Base-by-base conservation (phyloP, 2,113 vertebrate species). In the Chaenocephalus aceratus region DNA sequence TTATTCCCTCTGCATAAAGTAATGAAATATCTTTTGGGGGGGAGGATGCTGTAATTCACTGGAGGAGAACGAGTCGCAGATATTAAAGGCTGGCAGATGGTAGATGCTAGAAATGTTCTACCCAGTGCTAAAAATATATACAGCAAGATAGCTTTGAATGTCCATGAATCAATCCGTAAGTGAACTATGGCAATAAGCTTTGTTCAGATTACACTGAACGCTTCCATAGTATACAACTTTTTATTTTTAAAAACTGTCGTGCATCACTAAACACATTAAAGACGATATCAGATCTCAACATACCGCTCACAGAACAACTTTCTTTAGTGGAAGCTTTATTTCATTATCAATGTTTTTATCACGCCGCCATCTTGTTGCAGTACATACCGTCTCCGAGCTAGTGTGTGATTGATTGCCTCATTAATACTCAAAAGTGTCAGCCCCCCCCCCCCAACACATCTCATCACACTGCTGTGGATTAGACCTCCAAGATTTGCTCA, bases 341-440 rank as follows among this genome's bases (percentile, higher is more conserved):
- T 82, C 49, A 81, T 80, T 84, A 72, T 65, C 59, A 71, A 72
- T 77, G 77, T 88, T 30, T 77, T 86, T 84, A 68, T 64, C 12
- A 16, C 44, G 66, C 72, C 59, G 68, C 64, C 56, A 53, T 77
- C 67, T 72, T 69, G 58, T 66, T 78, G 72, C 49, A 16, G 52
- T 53, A 61, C 75, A 79, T 45, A 1, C 75, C 68, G 61, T 75
- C 75, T 81, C 57, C 80, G 72, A 79, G 74, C 72, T 69, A 49
- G 49, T 2, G 51, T 48, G 41, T 89, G 88, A 93, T 91, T 77
- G 84, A 94, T 90, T 68, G 77, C 76, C 83, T 91, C 77, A 89
- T 92, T 90, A 90, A 88, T 80, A 70, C 66, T 78, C 63, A 62
- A 60, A 86, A 72, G 63, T 57, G 10, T 66, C 60, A 81, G 73